Percentiles rank a stretch among this genome's conserved stretches.
These are phyloP conservation scores for Torymus auratus DNA, from an alignment of 2,888 invertebrate genomes.

Conservation along the genomic window DNA sequence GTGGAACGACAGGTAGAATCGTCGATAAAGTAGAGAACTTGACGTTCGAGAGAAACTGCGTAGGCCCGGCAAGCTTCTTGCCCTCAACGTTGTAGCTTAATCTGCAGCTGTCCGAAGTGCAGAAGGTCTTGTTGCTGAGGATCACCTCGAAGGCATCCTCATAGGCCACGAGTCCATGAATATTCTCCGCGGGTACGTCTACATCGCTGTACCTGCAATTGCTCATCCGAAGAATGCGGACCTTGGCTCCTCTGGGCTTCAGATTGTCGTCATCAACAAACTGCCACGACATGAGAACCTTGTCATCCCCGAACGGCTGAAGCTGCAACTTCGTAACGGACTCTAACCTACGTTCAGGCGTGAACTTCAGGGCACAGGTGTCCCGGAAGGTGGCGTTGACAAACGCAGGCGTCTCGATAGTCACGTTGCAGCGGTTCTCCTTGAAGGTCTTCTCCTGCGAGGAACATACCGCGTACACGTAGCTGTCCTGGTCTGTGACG, in stretches of 20 bases:
- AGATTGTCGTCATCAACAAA: conserved; percentile 14
- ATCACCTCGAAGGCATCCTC: conserved; percentile 34
- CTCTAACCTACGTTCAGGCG: neutral
- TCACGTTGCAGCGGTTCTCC: conserved; percentile 27
- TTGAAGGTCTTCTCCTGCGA: conserved; percentile 32
- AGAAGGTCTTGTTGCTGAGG: conserved; percentile 11
- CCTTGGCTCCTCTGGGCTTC: neutral
- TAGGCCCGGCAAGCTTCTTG: conserved; percentile 24
- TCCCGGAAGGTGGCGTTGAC: conserved; percentile 37
- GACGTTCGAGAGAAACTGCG: neutral
- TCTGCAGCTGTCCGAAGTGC: conserved; percentile 12
- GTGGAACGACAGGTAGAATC: neutral
- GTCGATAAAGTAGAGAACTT: neutral
- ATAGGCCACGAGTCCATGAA: neutral
- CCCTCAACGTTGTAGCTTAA: conserved; percentile 20
- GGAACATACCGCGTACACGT: conserved; percentile 34
- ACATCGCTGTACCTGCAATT: conserved; percentile 29
- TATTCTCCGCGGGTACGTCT: neutral
- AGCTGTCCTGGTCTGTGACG: conserved; percentile 38
- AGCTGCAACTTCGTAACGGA: conserved; percentile 14
- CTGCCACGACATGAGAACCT: conserved; percentile 24
- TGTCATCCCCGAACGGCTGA: conserved; percentile 31
- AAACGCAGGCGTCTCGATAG: conserved; percentile 44
- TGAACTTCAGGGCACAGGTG: conserved; percentile 3
- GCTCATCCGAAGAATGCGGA: conserved; percentile 20